Base-by-base conservation (phyloP, 2,113 vertebrate species). In the Paratilapia polleni region DNA sequence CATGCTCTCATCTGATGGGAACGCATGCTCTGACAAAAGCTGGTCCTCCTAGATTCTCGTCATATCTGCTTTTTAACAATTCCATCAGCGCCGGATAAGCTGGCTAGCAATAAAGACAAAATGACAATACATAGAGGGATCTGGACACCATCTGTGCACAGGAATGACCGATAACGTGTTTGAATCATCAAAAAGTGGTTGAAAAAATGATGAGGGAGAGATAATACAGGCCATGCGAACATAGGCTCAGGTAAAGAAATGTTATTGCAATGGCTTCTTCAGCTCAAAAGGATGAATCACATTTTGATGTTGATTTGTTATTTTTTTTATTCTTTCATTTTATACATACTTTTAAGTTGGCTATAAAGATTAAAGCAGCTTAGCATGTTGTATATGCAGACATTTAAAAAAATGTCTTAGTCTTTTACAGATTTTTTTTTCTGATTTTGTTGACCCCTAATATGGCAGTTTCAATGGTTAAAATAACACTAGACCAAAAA, bases 1-100 rank as follows among this genome's bases (percentile, higher is more conserved):
- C 79, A 47, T 70, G 80, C 90, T 89, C 91, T 87, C 93, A 94
- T 95, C 94, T 93, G 95, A 96, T 95, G 92, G 91, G 88, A 94
- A 94, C 80, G 87, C 86, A 81, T 90, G 85, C 88, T 89, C 91
- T 70, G 84, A 94, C 93, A 95, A 94, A 94, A 87, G 91, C 91
- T 52, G 88, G 89, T 86, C 87, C 95, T 94, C 86, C 92, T 68
- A 87, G 89, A 93, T 90, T 93, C 87, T 87, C 86, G 90, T 93
- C 91, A 81, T 94, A 95, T 94, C 92, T 92, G 87, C 90, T 88
- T 94, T 94, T 95, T 94, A 95, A 96, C 91, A 88, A 94, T 94
- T 95, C 93, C 94, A 93, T 95, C 95, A 94, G 91, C 78, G 93
- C 79, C 6, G 86, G 93, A 94, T 95, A 95, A 95, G 93, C 89